phyloP scores from a whole-genome alignment of 2,888 invertebrate genomes.

The Flabesymbios commensalis region DNA sequence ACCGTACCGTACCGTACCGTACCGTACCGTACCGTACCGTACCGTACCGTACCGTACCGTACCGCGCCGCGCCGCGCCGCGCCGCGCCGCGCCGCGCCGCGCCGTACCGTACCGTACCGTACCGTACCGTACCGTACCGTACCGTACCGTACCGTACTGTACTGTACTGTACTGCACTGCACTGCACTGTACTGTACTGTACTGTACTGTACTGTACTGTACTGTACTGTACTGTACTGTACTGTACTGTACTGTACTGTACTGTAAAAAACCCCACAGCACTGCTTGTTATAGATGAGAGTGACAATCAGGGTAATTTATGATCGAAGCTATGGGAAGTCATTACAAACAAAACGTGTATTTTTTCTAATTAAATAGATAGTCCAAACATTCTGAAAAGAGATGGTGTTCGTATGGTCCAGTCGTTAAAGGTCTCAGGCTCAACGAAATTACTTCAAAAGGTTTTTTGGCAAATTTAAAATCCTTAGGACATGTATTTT shows the following conservation, averaged over 20 bases:
- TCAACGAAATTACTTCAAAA: too few species aligned
- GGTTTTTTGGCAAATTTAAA: too few species aligned
- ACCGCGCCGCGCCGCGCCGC: not conserved
- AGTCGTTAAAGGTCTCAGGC: too few species aligned
- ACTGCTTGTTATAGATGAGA: too few species aligned
- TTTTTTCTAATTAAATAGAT: too few species aligned
- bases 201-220: not conserved
- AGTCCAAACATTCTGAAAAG: too few species aligned
- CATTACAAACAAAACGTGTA: too few species aligned
- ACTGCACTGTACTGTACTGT: not conserved
- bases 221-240: not conserved
- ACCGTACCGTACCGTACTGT: not conserved
- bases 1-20: not conserved
- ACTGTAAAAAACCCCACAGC: not conserved
- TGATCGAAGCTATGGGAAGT: too few species aligned
- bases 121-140: not conserved
- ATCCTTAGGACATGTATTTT: too few species aligned
- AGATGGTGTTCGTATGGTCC: too few species aligned
- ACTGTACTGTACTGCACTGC: not conserved
- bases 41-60: not conserved
- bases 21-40: not conserved
- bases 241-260: not conserved
- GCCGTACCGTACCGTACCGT: not conserved
- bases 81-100: not conserved
- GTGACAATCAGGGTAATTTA: too few species aligned